Evolutionary conservation across 2,888 invertebrate species (phyloP).

Genomic region (Tenthredo notha): DNA sequence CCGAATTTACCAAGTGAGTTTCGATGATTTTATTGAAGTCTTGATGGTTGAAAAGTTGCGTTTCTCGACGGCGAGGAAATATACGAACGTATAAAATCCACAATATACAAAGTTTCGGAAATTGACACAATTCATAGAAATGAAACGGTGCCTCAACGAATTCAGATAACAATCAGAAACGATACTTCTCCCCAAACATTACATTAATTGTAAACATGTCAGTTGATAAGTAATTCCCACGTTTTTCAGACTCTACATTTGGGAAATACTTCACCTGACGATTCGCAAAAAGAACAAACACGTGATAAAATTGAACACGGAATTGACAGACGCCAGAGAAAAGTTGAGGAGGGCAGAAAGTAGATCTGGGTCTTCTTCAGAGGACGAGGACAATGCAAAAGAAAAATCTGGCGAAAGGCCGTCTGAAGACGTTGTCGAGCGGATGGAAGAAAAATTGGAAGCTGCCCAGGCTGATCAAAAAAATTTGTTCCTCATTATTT

Average conservation of each 20-base stretch:
- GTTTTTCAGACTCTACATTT: slow-evolving; percentile 89
- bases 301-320: slow-evolving; percentile 90
- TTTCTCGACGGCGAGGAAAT: background rate
- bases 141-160: background rate
- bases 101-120: background rate
- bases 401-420: slow-evolving; percentile 82
- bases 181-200: background rate
- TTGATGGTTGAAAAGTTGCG: background rate
- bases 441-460: slow-evolving; percentile 97
- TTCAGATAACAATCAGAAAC: background rate
- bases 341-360: slow-evolving; percentile 91
- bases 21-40: slow-evolving; percentile 14
- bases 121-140: background rate
- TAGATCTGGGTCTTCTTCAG: slow-evolving; percentile 89
- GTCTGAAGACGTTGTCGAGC: slow-evolving; percentile 92
- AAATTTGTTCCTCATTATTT: slow-evolving; percentile 97
- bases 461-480: slow-evolving; percentile 98
- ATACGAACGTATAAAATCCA: background rate
- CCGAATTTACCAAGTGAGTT: slow-evolving; percentile 89
- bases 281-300: slow-evolving; percentile 98
- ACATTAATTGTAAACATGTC: background rate
- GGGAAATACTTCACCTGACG: slow-evolving; percentile 98
- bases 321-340: slow-evolving; percentile 92
- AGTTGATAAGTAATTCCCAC: slow-evolving; percentile 1
- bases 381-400: slow-evolving; percentile 84